A percentile compares a stretch with the other conserved stretches of the same genome.
These are phyloP conservation scores for Caenorhabditis panamensis DNA, from an alignment of 2,888 invertebrate species.

Conservation along the genomic window DNA sequence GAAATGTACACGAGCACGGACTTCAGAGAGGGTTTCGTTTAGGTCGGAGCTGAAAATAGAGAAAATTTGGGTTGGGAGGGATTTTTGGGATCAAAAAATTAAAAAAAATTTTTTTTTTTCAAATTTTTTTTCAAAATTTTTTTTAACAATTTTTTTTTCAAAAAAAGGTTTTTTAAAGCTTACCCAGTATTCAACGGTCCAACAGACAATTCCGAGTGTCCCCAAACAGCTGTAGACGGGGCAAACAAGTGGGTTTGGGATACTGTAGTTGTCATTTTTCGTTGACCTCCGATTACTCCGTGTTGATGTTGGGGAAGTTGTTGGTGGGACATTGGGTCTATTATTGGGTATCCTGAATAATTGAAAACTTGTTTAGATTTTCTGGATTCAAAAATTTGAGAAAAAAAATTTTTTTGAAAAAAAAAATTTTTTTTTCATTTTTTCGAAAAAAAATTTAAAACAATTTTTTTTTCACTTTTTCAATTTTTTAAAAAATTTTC, in stretches of 20 bases:
- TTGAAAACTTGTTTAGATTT: too few species aligned
- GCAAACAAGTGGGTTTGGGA: constrained; percentile 71
- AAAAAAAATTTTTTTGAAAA: too few species aligned
- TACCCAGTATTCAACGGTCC: constrained; percentile 67
- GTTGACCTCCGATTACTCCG: constrained; percentile 33
- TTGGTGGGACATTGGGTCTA: constrained; percentile 7
- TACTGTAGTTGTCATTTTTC: constrained; percentile 28
- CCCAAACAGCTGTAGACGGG: constrained; percentile 77
- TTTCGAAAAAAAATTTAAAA: too few species aligned
- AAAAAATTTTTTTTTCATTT: too few species aligned
- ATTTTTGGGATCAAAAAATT: neutral
- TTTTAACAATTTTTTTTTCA: neutral
- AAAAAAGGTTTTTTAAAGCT: neutral
- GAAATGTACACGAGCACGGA: constrained; percentile 85
- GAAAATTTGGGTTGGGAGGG: neutral
- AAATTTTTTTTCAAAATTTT: neutral
- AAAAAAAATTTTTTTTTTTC: neutral
- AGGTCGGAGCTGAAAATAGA: constrained; percentile 27
- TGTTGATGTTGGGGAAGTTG: constrained; percentile 28
- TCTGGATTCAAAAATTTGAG: too few species aligned
- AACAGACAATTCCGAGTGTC: constrained; percentile 71
- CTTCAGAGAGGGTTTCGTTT: constrained; percentile 30
- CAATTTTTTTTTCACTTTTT: too few species aligned
- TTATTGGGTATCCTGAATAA: constrained; percentile 22
- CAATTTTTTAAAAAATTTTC: neutral